Conservation (phyloP, 2,888 invertebrate genomes). For the Dysmachus trigonus region DNA sequence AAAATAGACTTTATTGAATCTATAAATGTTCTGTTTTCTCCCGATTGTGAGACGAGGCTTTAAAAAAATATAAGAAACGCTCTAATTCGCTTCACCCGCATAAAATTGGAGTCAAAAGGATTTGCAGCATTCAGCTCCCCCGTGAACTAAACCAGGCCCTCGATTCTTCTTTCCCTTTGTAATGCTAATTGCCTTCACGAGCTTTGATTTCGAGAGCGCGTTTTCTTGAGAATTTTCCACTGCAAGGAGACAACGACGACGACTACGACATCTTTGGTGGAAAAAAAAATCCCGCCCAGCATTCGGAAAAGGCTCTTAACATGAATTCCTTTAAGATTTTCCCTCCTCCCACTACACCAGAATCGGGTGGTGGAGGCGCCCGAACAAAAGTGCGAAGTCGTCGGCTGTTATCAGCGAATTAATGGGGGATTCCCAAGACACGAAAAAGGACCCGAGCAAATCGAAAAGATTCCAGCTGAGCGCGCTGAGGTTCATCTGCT, state of each 20-base stretch:
- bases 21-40: neutral
- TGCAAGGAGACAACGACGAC: neutral
- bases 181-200: constrained; percentile 11
- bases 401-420: constrained; percentile 26
- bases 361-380: neutral
- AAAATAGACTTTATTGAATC: neutral
- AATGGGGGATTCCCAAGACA: constrained; percentile 19
- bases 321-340: neutral
- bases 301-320: neutral
- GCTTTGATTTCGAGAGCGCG: neutral
- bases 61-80: neutral
- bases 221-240: neutral
- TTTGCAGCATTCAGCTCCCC: neutral
- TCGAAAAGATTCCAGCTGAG: neutral
- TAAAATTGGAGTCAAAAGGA: neutral
- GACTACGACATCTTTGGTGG: neutral
- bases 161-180: neutral
- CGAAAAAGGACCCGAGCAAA: neutral
- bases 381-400: constrained; percentile 21
- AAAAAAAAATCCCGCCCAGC: neutral
- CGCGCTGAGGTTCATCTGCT: neutral
- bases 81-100: neutral
- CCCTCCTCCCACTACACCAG: neutral
- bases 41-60: neutral
- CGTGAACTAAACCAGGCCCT: neutral